phyloP scores from a whole-genome alignment of 2,888 invertebrate species.

The Ennomos quercinarius region DNA sequence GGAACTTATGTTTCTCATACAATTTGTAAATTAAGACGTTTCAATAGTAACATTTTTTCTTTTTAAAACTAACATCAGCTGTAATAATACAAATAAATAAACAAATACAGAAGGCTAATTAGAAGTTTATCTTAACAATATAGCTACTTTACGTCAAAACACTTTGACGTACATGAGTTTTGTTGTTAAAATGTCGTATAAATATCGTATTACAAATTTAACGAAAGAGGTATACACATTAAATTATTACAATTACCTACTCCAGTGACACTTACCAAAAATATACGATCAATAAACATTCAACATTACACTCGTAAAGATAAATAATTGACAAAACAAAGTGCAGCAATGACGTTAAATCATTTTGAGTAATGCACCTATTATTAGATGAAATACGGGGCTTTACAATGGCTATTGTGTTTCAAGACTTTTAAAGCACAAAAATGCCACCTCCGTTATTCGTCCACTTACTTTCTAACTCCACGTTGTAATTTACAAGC shows the following conservation, averaged over 20 bases:
- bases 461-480: conserved; percentile 34
- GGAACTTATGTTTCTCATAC: too few relatives aligned
- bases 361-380: conserved; percentile 44
- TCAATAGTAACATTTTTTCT: too few relatives aligned
- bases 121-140: too few relatives aligned
- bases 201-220: conserved; percentile 17
- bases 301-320: conserved; percentile 32
- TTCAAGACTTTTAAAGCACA: conserved; percentile 26
- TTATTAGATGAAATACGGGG: conserved; percentile 36
- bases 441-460: conserved; percentile 36
- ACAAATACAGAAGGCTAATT: too few relatives aligned
- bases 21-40: too few relatives aligned
- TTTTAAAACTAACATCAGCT: too few relatives aligned
- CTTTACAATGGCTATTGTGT: conserved; percentile 43
- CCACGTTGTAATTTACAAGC: conserved; percentile 45
- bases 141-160: too few relatives aligned
- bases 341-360: conserved; percentile 43
- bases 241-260: conserved; percentile 29
- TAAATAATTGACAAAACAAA: conserved; percentile 40
- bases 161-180: not conserved
- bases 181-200: not conserved
- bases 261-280: conserved; percentile 28
- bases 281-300: conserved; percentile 33
- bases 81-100: too few relatives aligned
- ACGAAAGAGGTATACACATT: conserved; percentile 4